Base-by-base conservation (phyloP, 2,113 vertebrate genomes). In the Glaucomys volans region DNA sequence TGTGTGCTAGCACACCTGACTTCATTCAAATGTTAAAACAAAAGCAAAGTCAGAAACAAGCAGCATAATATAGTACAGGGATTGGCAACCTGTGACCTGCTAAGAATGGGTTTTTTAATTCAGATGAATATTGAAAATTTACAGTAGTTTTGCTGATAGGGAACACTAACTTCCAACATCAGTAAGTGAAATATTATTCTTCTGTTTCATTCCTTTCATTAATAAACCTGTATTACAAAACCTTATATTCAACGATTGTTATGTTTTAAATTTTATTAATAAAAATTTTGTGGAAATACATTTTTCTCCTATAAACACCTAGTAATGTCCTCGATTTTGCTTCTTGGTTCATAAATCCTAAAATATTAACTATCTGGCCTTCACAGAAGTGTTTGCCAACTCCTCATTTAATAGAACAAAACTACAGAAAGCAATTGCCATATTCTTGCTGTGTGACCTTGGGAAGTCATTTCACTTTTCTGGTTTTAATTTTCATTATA, bases 181-280 rank as follows among this genome's bases (percentile, higher is more conserved):
- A 82, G 2, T 80, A 52, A 95, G 87, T 16, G 89, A 84, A 71
- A 42, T 71, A 8, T 83, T 92, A 75, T 72, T 86, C n/a, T 44
- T 81, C 11, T 35, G 20, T 72, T 82, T 26, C 35, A 79, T 72
- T 72, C 6, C 67, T 96, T 92, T 80, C 37, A 87, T 84, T 80
- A 64, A 12, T 82, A 88, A 37, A 54, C 59, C 28, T 81, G 4
- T 75, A 71, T 87, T 88, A 47, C 1, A 87, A 96, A 95, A 80
- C 32, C 14, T 42, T 81, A 10, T 89, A 22, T 16, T 75, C 24
- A 54, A 32, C 69, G 80, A 47, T 91, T 90, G 62, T 88, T 75
- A 62, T 66, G 77, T 92, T 92, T 90, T 84, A 40, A 74, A 82
- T 75, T 96, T 90, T 32, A 93, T 94, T 90, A 66, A 67, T 92